Percentiles rank a stretch among this genome's conserved stretches.
Evolutionary conservation across 1,140 invertebrate genomes (phyloP).

Genomic region (Atta cephalotes): DNA sequence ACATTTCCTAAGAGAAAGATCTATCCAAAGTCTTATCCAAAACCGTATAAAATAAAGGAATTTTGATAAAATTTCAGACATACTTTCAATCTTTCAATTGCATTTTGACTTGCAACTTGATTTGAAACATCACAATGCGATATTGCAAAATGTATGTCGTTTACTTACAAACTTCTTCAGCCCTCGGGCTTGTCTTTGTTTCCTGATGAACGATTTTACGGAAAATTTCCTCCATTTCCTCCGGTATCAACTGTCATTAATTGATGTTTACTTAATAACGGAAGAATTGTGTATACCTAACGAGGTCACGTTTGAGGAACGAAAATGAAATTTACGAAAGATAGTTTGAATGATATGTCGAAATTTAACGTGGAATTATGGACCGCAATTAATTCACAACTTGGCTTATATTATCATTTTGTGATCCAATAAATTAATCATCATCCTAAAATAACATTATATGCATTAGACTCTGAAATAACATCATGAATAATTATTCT

Average conservation of each 20-base stretch:
- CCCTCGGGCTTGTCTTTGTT: background rate
- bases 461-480: constrained; percentile 36
- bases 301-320: constrained; percentile 32
- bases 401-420: constrained; percentile 29
- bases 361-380: background rate
- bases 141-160: constrained; percentile 38
- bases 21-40: background rate
- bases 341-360: background rate
- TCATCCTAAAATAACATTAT: constrained; percentile 50
- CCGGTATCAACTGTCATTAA: constrained; percentile 54
- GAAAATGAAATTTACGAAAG: constrained; percentile 42
- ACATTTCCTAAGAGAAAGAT: background rate
- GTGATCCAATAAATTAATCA: constrained; percentile 46
- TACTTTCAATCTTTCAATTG: constrained; percentile 19
- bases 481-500: constrained; percentile 45
- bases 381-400: background rate
- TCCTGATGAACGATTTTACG: constrained; percentile 1
- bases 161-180: constrained; percentile 60
- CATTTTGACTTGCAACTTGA: constrained; percentile 37
- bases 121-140: constrained; percentile 38
- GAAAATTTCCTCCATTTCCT: constrained; percentile 49
- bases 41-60: background rate
- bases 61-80: background rate
- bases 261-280: constrained; percentile 32
- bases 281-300: constrained; percentile 22